A percentile compares a stretch with the other conserved stretches of the same genome.
These are phyloP conservation scores for Thecocarcelia acutangulata DNA, from an alignment of 2,888 invertebrate species.

Conservation along the genomic window DNA sequence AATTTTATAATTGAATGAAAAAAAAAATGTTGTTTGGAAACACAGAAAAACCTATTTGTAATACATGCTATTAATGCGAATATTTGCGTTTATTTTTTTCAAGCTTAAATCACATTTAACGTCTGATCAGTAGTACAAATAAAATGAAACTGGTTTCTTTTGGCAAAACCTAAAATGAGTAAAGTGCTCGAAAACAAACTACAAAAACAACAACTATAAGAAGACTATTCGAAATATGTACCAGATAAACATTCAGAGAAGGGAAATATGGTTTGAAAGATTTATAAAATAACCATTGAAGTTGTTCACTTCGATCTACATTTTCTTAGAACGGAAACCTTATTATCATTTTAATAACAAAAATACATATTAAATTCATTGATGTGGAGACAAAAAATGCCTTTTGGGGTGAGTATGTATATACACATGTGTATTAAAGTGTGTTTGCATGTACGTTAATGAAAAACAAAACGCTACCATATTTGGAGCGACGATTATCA, in stretches of 20 bases:
- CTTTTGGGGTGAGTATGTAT: no score
- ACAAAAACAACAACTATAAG: conserved; percentile 25
- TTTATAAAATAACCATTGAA: background rate
- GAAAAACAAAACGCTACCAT: no score
- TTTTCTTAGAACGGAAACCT: no score
- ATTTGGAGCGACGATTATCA: no score
- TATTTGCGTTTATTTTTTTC: conserved; percentile 23
- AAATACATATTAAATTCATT: no score
- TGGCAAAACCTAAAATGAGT: conserved; percentile 57
- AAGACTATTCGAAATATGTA: conserved; percentile 33
- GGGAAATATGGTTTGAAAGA: conserved; percentile 1
- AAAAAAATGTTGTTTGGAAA: conserved; percentile 2
- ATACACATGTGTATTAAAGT: no score
- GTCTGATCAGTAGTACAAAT: conserved; percentile 68
- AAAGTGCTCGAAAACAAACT: conserved; percentile 40
- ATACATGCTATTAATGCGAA: conserved; percentile 37
- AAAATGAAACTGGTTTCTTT: conserved; percentile 71
- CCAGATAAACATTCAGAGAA: conserved; percentile 38
- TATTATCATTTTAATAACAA: no score
- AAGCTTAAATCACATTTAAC: conserved; percentile 39
- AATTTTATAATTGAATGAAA: background rate
- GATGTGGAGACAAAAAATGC: no score
- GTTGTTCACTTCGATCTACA: no score
- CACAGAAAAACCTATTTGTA: conserved; percentile 31
- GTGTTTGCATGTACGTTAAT: no score